Evolutionary conservation across 2,113 vertebrate genomes (phyloP), one percentile per base, ranked within the genome.

Genomic region (Antechinus flavipes): DNA sequence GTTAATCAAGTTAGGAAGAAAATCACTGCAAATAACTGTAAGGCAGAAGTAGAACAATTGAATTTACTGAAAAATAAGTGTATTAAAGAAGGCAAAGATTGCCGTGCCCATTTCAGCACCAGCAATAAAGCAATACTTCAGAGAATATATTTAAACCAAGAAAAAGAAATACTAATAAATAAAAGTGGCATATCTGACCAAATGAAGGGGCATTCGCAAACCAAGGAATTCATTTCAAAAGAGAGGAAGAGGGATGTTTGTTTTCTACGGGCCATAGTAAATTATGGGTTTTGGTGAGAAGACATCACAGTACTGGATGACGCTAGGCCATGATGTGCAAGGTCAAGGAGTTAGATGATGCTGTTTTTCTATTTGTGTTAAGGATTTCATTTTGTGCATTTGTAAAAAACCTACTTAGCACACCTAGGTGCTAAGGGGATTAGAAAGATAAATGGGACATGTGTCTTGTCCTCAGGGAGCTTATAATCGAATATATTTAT

Each of bases 311-410:
- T 14, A 14, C 58, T 68, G 19, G 56, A 91, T 0, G 42, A 54
- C 0, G 9, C 25, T 27, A 47, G 24, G 93, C 47, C 35, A 9
- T 24, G 16, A 91, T 42, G 7, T 42, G n/a, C 19, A 42, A 84
- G 76, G 25, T 23, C 19, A 19, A 14, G 91, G 58, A 42, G 8
- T 0, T 11, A 27, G 16, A 19, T 0, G 0, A 0, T 46, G 23
- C 3, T 0, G 1, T 7, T 27, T 49, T n/a, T 47, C n/a, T 8
- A 0, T 10, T 0, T 7, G 27, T 47, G 50, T 25, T 1, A 8
- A 7, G 0, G 19, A 16, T 47, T 26, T 25, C 90, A 50, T 42
- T n/a, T 1, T 54, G 50, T 5, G 8, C 26, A 42, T 84, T 42
- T 42, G 19, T 12, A 42, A 84, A 84, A 84, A 84, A 1, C 2